phyloP scores from a whole-genome alignment of 23 tunicate species.

The Oikopleura albicans region DNA sequence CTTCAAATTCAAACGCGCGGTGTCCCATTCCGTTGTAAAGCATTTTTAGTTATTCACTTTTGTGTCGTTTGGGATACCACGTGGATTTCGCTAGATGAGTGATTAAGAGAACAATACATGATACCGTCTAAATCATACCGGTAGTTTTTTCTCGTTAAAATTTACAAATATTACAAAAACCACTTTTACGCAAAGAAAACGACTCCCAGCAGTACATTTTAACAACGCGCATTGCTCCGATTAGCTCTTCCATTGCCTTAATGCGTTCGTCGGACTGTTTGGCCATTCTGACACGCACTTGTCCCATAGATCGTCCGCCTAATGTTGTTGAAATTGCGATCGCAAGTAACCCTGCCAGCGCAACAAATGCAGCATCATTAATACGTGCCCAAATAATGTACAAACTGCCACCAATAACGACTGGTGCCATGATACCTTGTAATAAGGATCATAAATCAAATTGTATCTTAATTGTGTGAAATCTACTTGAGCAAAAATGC shows the following conservation, averaged over 20 bases:
- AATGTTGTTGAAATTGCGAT: neutral
- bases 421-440: neutral
- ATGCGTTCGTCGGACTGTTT: neutral
- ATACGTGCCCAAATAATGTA: neutral
- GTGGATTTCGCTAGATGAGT: too few species aligned
- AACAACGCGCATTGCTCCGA: neutral
- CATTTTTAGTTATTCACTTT: too few species aligned
- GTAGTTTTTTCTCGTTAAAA: too few species aligned
- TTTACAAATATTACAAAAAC: too few species aligned
- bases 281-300: neutral
- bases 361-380: neutral
- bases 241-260: neutral
- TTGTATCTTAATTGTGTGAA: too few species aligned
- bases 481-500: too few species aligned
- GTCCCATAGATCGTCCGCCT: neutral
- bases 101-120: too few species aligned
- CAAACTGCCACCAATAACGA: neutral
- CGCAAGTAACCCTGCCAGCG: neutral
- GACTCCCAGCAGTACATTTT: neutral
- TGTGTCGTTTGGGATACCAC: too few species aligned
- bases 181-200: neutral
- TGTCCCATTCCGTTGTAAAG: too few species aligned
- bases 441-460: too few species aligned
- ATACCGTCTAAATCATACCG: too few species aligned
- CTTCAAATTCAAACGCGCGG: too few species aligned